Percentiles rank a stretch among this genome's conserved stretches.
These are phyloP conservation scores for Trissoscelio sp. DNA, from an alignment of 2,888 invertebrate genomes.

Conservation along the genomic window DNA sequence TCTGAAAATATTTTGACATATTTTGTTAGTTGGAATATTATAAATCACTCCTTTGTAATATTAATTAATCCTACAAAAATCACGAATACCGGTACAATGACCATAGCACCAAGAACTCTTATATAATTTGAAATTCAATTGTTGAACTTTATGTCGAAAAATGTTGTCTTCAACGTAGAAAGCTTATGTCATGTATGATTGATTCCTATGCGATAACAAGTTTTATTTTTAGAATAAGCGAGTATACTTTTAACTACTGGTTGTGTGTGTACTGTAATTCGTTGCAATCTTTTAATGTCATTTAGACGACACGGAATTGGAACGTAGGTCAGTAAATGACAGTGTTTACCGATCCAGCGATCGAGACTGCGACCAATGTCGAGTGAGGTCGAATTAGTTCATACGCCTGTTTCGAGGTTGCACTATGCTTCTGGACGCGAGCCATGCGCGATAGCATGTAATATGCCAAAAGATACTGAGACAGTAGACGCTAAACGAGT, in stretches of 20 bases:
- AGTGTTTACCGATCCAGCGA: conserved; percentile 36
- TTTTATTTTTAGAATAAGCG: conserved; percentile 33
- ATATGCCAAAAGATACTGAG: conserved; percentile 49
- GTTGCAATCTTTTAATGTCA: conserved; percentile 19
- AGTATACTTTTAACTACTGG: neutral
- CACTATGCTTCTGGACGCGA: conserved; percentile 46
- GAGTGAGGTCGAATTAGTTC: conserved; percentile 45
- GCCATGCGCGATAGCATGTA: conserved; percentile 45
- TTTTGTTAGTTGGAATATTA: too few species aligned
- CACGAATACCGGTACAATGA: too few species aligned
- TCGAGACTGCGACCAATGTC: conserved; percentile 41
- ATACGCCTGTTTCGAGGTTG: conserved; percentile 46
- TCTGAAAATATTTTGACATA: too few species aligned
- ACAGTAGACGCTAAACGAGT: conserved; percentile 32
- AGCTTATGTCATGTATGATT: conserved; percentile 23
- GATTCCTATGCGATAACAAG: conserved; percentile 9
- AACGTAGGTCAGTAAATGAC: conserved; percentile 48
- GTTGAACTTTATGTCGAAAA: too few species aligned
- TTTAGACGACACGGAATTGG: conserved; percentile 23
- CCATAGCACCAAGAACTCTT: too few species aligned
- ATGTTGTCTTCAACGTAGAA: too few species aligned
- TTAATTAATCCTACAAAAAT: too few species aligned
- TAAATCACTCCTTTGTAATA: too few species aligned
- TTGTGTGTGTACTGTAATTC: conserved; percentile 22
- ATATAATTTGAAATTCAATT: too few species aligned